Base-by-base conservation (phyloP, 2,888 invertebrate species). In the Drosophila diplacantha region DNA sequence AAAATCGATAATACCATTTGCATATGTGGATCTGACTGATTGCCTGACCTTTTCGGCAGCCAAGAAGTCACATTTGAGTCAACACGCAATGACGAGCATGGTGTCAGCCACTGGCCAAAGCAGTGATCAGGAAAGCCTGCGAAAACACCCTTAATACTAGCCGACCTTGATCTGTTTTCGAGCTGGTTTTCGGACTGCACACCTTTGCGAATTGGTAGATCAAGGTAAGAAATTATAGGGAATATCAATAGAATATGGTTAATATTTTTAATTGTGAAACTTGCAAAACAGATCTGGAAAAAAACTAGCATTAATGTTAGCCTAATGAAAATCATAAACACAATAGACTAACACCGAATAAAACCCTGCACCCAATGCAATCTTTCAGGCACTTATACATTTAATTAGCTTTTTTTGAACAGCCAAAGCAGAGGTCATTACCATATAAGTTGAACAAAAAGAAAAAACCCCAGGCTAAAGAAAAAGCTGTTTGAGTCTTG, bases 1-100 rank as follows among this genome's bases (percentile, higher is more conserved):
- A 44, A 71, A 66, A 75, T 67, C 71, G 51, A 67, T 46, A 38
- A 29, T 41, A 16, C 7, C 6, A 75, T 75, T 78, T 73, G 78
- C 75, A 75, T 75, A 59, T 52, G 46, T 52, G 32, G 51, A 39
- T 60, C 43, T 59, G 44, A 47, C 32, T 37, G 50, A 51, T 44
- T 29, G 60, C 14, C 22, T 61, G 63, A 63, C 63, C 56, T 66
- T 64, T 61, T 55, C 18, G 24, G 35, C 56, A 18, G 39, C 14
- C 14, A 31, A 29, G 41, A 38, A 29, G 26, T 32, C 57, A 35
- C 12, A 24, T 32, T 41, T n/a, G 24, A 31, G 18, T 41, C 24
- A 34, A 50, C 20, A 24, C 14, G 16, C 44, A 29, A 39, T 54
- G 52, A 38, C 34, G 35, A 31, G 29, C 34, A 22, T 3, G 18